A percentile compares a stretch with the other conserved stretches of the same genome.
These are phyloP conservation scores for Rhodeus uyekii DNA, from an alignment of 2,797 vertebrate genomes.

Conservation along the genomic window DNA sequence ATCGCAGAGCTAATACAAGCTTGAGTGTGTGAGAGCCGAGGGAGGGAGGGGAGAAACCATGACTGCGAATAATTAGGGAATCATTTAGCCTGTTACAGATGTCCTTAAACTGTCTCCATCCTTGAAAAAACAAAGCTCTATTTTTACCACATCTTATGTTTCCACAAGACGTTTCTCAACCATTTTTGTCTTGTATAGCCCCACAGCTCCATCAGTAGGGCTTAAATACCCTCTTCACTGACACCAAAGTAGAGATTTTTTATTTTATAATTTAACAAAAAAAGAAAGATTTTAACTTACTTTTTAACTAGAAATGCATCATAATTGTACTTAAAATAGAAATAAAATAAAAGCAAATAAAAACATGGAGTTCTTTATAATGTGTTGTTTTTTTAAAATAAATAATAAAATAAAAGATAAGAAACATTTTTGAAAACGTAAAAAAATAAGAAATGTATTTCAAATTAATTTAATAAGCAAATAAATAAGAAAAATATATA, in stretches of 20 bases:
- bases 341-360: background rate
- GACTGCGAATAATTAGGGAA: conserved; percentile 38
- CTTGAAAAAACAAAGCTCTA: conserved; percentile 36
- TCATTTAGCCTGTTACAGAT: conserved; percentile 39
- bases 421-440: too few relatives aligned
- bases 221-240: background rate
- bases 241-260: background rate
- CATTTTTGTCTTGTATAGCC: background rate
- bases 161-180: background rate
- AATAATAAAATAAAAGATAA: too few relatives aligned
- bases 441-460: too few relatives aligned
- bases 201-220: background rate
- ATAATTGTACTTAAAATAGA: accelerated
- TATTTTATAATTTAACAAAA: background rate
- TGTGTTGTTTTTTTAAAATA: background rate
- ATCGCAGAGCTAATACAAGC: conserved; percentile 32
- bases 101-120: conserved; percentile 39
- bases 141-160: conserved; percentile 24
- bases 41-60: conserved; percentile 18
- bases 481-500: background rate
- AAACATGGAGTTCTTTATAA: background rate
- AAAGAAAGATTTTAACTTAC: too few relatives aligned
- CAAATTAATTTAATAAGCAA: too few relatives aligned
- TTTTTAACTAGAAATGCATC: background rate
- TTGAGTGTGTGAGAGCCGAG: background rate